These are phyloP conservation scores for Harpagus bidentatus DNA, from an alignment of 2,113 vertebrate species.

Conservation along the genomic window DNA sequence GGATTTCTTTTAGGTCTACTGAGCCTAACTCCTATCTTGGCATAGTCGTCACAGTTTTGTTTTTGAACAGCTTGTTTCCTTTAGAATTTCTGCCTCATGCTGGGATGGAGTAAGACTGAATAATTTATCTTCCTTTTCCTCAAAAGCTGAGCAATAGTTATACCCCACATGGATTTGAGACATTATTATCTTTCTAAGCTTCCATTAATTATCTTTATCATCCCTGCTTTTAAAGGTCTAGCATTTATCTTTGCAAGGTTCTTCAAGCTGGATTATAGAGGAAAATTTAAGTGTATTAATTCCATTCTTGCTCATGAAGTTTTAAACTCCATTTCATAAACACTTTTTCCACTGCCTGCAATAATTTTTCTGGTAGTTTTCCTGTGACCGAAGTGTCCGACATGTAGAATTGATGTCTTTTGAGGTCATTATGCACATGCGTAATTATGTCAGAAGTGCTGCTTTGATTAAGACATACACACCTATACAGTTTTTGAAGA, in stretches of 20 bases:
- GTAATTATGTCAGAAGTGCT: not conserved
- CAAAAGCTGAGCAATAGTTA: slow-evolving; percentile 51
- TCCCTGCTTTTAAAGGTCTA: slow-evolving; percentile 50
- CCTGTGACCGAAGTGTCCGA: not conserved
- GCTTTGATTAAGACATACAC: not conserved
- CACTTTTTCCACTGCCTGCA: not conserved
- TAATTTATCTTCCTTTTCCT: slow-evolving; percentile 60
- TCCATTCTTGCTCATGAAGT: not conserved
- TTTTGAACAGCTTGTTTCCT: slow-evolving; percentile 59
- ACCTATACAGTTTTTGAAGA: not conserved
- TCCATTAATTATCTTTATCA: slow-evolving; percentile 62
- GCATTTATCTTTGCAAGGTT: slow-evolving; percentile 39
- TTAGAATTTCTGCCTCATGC: slow-evolving; percentile 47
- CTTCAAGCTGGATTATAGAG: slow-evolving; percentile 20
- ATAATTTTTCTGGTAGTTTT: slow-evolving; percentile 1
- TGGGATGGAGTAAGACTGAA: slow-evolving; percentile 35
- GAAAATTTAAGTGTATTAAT: slow-evolving; percentile 6
- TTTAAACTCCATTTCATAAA: slow-evolving; percentile 30
- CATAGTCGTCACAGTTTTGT: slow-evolving; percentile 37
- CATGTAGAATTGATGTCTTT: not conserved
- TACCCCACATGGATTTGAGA: slow-evolving; percentile 38
- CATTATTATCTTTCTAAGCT: slow-evolving; percentile 54
- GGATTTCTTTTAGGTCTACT: slow-evolving; percentile 14
- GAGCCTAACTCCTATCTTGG: slow-evolving; percentile 16
- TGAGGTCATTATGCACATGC: not conserved